A percentile compares a stretch with the other conserved stretches of the same genome.
Evolutionary conservation across 2,888 invertebrate genomes (phyloP).

Genomic region (Coronaproctus castanopsis): DNA sequence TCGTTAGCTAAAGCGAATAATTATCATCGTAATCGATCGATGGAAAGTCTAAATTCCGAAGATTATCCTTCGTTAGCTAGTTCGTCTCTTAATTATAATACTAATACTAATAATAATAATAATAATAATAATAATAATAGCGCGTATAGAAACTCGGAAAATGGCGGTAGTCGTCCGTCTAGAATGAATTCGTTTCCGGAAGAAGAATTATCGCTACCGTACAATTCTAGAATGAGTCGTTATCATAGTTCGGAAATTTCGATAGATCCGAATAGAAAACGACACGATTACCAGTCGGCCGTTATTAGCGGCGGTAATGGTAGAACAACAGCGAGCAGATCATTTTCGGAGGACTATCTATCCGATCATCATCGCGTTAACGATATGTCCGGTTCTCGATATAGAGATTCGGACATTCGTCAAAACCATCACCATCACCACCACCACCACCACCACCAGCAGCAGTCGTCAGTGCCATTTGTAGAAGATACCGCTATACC

Average conservation of each 20-base stretch:
- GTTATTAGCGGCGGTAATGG: background rate
- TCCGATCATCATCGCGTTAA: conserved; percentile 7
- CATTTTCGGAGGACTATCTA: conserved; percentile 12
- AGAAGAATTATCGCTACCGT: background rate
- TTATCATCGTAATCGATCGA: conserved; percentile 10
- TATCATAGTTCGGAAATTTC: conserved; percentile 9
- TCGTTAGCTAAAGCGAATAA: conserved; percentile 1
- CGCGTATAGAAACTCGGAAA: conserved; percentile 1
- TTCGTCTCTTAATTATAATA: conserved; percentile 6
- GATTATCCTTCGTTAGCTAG: conserved; percentile 12
- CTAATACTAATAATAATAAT: background rate
- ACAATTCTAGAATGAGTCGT: conserved; percentile 9
- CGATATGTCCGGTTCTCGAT: conserved; percentile 3
- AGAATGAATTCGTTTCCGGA: conserved; percentile 8
- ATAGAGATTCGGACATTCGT: conserved; percentile 11
- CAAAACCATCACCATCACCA: too few relatives aligned
- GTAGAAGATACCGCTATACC: conserved; percentile 17
- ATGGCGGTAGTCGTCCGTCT: background rate
- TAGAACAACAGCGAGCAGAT: conserved; percentile 13
- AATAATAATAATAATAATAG: background rate
- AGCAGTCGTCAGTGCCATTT: conserved; percentile 12
- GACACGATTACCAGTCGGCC: background rate
- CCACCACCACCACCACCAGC: background rate
- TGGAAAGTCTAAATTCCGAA: conserved; percentile 12
- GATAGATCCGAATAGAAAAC: background rate